These are phyloP conservation scores for Lysiphlebus fabarum DNA, from an alignment of 1,140 invertebrate species.

Conservation along the genomic window DNA sequence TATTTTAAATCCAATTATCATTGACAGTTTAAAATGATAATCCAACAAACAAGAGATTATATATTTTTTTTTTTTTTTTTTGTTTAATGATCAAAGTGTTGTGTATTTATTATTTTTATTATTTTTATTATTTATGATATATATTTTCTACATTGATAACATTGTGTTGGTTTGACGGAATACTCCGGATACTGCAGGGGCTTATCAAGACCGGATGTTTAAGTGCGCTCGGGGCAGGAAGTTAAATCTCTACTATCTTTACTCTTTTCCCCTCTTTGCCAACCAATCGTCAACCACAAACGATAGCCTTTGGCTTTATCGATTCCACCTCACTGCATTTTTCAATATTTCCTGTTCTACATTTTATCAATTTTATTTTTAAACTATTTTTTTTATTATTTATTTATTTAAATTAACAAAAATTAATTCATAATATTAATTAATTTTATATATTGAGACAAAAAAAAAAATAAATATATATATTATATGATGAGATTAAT, in stretches of 20 bases:
- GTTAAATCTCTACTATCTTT: conserved; percentile 17
- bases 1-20: too few relatives aligned
- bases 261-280: background rate
- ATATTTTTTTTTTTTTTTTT: too few relatives aligned
- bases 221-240: conserved; percentile 21
- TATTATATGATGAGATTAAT: too few relatives aligned
- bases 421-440: too few relatives aligned
- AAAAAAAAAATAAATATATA: too few relatives aligned
- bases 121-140: too few relatives aligned
- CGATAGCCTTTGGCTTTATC: conserved; percentile 22
- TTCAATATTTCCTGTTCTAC: background rate
- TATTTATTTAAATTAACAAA: too few relatives aligned
- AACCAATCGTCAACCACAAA: conserved; percentile 16
- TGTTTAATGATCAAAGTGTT: too few relatives aligned
- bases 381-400: background rate
- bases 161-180: background rate
- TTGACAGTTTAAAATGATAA: too few relatives aligned
- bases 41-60: too few relatives aligned
- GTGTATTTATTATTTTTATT: too few relatives aligned
- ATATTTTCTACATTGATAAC: background rate
- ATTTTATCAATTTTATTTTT: conserved; percentile 4
- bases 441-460: too few relatives aligned
- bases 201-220: conserved; percentile 26
- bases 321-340: background rate
- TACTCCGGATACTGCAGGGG: conserved; percentile 15